A percentile compares a stretch with the other conserved stretches of the same genome.
Evolutionary conservation across 2,113 vertebrate genomes (phyloP).

Genomic region (Tupaia tana): DNA sequence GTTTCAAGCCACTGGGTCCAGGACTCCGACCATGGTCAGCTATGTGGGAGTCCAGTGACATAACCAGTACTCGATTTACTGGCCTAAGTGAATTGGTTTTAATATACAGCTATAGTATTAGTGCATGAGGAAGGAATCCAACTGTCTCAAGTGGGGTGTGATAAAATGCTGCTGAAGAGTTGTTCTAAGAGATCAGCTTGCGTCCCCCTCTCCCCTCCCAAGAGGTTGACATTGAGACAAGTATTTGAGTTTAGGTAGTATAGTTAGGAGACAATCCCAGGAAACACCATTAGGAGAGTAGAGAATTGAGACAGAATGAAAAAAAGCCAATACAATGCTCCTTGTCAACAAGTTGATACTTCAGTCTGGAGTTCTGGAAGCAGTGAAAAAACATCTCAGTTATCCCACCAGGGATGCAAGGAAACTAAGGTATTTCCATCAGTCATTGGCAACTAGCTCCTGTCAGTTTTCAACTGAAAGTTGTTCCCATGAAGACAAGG

Average conservation of each 20-base stretch:
- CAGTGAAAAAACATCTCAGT: background rate
- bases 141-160: background rate
- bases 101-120: background rate
- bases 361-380: background rate
- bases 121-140: background rate
- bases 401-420: background rate
- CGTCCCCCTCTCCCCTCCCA: background rate
- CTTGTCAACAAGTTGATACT: background rate
- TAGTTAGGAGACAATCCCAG: background rate
- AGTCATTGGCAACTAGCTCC: background rate
- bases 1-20: no score
- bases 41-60: no score
- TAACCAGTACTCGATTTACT: no score
- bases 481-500: background rate
- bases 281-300: background rate
- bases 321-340: background rate
- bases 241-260: slow-evolving; percentile 24
- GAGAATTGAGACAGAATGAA: background rate
- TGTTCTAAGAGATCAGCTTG: background rate
- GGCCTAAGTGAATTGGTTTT: background rate
- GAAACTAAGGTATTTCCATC: background rate
- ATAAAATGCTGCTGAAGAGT: slow-evolving; percentile 17
- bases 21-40: no score
- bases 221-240: background rate
- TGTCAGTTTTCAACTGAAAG: background rate